These are phyloP conservation scores for Quiscalus mexicanus DNA, from an alignment of 2,113 vertebrate genomes.

Conservation along the genomic window DNA sequence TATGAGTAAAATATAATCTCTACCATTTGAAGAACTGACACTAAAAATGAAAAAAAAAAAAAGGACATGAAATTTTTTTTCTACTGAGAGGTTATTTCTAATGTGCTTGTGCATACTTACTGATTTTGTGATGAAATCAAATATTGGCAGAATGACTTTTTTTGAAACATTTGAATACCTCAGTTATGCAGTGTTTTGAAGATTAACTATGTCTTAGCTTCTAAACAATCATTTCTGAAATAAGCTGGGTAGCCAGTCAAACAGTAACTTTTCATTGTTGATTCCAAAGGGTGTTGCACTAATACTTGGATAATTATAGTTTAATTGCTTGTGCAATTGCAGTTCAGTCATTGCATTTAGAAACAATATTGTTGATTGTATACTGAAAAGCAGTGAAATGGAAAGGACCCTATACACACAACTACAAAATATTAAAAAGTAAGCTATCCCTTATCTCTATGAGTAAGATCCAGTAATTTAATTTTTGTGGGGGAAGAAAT, in stretches of 20 bases:
- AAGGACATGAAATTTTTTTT: neutral
- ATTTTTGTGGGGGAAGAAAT: accelerated
- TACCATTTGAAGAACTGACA: neutral
- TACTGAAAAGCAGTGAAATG: neutral
- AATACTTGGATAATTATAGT: neutral
- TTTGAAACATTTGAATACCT: neutral
- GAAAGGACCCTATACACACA: neutral
- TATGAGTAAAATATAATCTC: neutral
- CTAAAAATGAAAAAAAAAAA: neutral
- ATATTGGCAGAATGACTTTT: neutral
- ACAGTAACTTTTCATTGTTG: neutral
- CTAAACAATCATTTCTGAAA: neutral
- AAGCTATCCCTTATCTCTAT: neutral
- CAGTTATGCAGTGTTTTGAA: neutral
- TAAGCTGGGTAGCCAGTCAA: neutral
- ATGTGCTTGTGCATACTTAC: neutral
- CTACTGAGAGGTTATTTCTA: neutral
- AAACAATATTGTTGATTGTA: neutral
- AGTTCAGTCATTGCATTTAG: neutral
- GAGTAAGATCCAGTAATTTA: neutral
- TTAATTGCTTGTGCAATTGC: neutral
- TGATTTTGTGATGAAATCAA: neutral
- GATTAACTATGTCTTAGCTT: neutral
- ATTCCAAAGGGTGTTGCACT: neutral
- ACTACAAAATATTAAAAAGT: neutral